phyloP scores from a whole-genome alignment of 2,113 vertebrate species.

The Ranitomeya variabilis region DNA sequence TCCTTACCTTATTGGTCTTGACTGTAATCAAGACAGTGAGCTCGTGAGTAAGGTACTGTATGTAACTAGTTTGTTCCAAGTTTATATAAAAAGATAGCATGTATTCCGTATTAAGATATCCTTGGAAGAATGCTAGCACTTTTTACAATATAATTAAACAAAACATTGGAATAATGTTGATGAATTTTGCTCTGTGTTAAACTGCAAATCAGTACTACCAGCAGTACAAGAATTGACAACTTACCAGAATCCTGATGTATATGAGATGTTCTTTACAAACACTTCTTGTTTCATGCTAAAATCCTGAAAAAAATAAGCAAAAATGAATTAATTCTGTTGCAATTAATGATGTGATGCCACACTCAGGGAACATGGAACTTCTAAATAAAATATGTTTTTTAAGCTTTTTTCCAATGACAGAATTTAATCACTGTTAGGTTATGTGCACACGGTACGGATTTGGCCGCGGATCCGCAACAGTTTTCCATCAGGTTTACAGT shows the following conservation, averaged over 20 bases:
- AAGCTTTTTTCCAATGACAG: background rate
- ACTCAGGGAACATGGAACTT: background rate
- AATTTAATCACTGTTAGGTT: background rate
- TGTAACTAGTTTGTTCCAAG: background rate
- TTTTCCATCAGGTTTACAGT: no score
- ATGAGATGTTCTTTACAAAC: background rate
- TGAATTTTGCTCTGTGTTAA: no score
- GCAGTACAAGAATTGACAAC: constrained; percentile 9
- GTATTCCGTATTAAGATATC: background rate
- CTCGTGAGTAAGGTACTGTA: background rate
- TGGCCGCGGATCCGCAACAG: no score
- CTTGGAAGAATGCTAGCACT: background rate
- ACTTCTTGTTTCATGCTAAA: background rate
- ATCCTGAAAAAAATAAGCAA: constrained; percentile 39
- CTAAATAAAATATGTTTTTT: background rate
- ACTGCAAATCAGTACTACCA: background rate
- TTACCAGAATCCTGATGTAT: constrained; percentile 20
- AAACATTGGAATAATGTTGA: background rate
- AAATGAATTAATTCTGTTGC: background rate
- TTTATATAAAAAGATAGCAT: background rate
- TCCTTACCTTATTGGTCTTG: no score
- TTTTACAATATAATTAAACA: background rate
- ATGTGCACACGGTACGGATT: no score
- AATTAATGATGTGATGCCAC: background rate
- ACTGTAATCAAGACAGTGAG: no score